Conservation (phyloP, 2,113 vertebrate genomes). For the Rhinoptilus africanus region DNA sequence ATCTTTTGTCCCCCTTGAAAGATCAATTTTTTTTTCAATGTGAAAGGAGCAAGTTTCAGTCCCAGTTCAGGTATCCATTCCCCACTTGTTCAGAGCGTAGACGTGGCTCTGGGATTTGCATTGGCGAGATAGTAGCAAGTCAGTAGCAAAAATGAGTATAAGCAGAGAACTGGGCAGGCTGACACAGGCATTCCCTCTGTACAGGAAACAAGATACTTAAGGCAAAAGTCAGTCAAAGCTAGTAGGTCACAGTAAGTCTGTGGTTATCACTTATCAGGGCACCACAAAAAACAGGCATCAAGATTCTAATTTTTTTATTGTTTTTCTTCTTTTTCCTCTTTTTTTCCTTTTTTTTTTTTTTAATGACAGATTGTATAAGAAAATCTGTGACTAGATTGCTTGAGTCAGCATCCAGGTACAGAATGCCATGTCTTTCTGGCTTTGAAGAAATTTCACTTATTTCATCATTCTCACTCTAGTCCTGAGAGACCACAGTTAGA, state of each 20-base stretch:
- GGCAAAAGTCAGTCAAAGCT: not conserved
- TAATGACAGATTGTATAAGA: not conserved
- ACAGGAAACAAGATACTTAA: not conserved
- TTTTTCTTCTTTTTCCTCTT: not conserved
- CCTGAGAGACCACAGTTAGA: not conserved
- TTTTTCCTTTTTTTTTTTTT: too few species aligned
- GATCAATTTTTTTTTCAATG: not conserved
- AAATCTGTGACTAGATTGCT: not conserved
- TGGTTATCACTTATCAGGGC: rapidly evolving
- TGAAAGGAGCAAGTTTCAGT: not conserved
- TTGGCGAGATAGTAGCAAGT: not conserved
- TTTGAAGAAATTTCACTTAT: not conserved
- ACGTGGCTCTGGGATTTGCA: not conserved
- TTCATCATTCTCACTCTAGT: not conserved
- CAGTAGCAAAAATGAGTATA: not conserved
- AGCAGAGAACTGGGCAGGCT: not conserved
- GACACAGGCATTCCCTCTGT: rapidly evolving
- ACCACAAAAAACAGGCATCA: not conserved
- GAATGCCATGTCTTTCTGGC: not conserved
- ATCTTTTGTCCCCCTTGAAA: not conserved
- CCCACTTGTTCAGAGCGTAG: not conserved
- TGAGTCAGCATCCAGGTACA: not conserved
- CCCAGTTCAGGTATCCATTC: not conserved
- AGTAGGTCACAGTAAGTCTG: not conserved
- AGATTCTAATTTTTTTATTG: not conserved